Base-by-base conservation (phyloP, 2,113 vertebrate species). In the Gopherus evgoodei region DNA sequence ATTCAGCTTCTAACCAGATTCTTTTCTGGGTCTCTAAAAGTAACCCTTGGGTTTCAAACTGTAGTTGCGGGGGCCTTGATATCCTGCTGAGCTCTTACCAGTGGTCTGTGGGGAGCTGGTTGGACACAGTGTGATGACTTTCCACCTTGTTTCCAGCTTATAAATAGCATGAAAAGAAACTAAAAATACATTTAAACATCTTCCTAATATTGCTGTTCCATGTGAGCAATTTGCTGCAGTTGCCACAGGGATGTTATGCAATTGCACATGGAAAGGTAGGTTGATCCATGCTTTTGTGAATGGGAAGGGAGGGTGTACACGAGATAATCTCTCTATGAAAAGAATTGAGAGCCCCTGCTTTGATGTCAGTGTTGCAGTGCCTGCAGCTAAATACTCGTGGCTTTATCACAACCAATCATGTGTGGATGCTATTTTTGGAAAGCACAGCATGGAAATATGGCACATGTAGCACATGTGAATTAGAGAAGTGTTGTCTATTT, bases 391-490 rank as follows among this genome's bases (percentile, higher is more conserved):
- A 93, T 83, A 50, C 90, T 90, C 89, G 89, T 8, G 35, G 94
- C 91, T 95, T 96, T 92, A 93, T 92, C 91, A 4, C 81, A 92
- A 19, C 96, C 96, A 97, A 83, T 95, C 14, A 0, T 4, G 2
- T 92, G n/a, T 35, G 88, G 42, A 84, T 49, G 84, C 76, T 97
- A 92, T 97, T 95, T 95, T 94, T 93, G 88, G 96, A 91, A 97
- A 83, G 86, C 84, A 87, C 78, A 80, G 96, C 76, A 91, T 86
- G 94, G 91, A 96, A 94, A 89, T 97, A 82, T 9, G 69, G 91
- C 95, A 97, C 94, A 95, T 92, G 94, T 81, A 95, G 81, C 89
- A 95, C 96, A 96, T 95, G 93, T 94, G 95, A 96, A 96, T 87
- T 90, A 89, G 92, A 54, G 94, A 89, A 95, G 88, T n/a, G 91